A percentile compares a stretch with the other conserved stretches of the same genome.
These are phyloP conservation scores for Zosterops hypoxanthus DNA, from an alignment of 2,113 vertebrate genomes.

Conservation along the genomic window DNA sequence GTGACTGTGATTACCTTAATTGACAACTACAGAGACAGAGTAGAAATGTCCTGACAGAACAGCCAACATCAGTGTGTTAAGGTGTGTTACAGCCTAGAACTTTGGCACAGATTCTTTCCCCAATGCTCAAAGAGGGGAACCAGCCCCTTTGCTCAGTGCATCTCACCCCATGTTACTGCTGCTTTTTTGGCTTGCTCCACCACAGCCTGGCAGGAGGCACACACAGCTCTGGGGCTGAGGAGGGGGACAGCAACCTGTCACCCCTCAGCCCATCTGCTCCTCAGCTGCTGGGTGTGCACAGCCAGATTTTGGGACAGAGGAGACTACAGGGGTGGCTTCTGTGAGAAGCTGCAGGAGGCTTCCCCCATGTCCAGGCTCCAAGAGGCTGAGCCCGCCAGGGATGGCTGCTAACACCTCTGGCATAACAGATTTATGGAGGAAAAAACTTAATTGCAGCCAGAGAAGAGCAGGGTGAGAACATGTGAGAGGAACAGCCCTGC, in stretches of 20 bases:
- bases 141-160: neutral
- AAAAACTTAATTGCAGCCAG: neutral
- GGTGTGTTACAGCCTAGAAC: neutral
- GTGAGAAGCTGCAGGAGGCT: neutral
- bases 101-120: neutral
- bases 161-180: neutral
- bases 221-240: neutral
- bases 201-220: fast-evolving
- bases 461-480: neutral
- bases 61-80: neutral
- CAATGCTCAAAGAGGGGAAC: neutral
- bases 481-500: neutral
- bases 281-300: neutral
- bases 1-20: neutral
- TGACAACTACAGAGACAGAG: neutral
- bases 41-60: neutral
- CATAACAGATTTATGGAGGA: neutral
- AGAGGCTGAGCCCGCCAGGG: neutral
- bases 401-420: neutral
- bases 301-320: neutral
- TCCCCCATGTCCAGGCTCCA: neutral
- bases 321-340: neutral
- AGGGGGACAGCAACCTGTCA: neutral
- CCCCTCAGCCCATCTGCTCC: neutral
- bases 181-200: neutral